phyloP scores from a whole-genome alignment of 2,113 vertebrate genomes.

The Mormoops blainvillei region DNA sequence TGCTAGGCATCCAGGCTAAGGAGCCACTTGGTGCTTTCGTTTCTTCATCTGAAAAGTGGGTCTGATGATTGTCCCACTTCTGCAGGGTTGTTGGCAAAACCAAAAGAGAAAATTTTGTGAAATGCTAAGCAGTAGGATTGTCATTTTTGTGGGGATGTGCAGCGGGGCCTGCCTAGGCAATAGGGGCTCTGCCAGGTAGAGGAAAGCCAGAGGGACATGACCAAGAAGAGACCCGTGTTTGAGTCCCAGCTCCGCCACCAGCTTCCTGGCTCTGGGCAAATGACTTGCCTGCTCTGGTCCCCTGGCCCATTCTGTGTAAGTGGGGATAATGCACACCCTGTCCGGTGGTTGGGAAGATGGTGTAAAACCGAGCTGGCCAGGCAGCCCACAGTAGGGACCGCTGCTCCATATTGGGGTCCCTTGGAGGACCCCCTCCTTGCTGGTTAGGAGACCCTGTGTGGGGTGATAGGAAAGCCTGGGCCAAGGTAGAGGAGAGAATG shows the following conservation, averaged over 20 bases:
- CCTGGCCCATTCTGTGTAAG: too few species aligned
- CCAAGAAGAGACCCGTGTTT: neutral
- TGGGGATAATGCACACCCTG: neutral
- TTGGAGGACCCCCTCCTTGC: neutral
- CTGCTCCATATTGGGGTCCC: neutral
- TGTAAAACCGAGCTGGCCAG: neutral
- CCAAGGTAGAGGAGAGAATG: neutral
- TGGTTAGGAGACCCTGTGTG: neutral
- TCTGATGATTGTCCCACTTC: neutral
- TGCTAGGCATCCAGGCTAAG: neutral
- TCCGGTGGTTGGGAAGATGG: neutral
- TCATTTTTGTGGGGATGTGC: neutral
- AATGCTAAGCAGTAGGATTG: neutral
- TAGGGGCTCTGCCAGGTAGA: neutral
- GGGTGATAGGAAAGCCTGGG: neutral
- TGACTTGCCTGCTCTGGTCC: neutral
- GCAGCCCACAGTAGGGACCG: neutral
- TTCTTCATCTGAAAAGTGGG: slow-evolving; percentile 7
- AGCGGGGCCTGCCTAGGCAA: neutral
- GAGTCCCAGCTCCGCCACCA: too few species aligned
- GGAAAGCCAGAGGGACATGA: neutral
- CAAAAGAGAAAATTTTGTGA: neutral
- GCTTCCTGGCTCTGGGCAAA: neutral
- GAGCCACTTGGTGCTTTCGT: neutral
- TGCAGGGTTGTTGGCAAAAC: neutral